A percentile compares a stretch with the other conserved stretches of the same genome.
phyloP scores from a whole-genome alignment of 2,113 vertebrate genomes.

The Phasianus colchicus region DNA sequence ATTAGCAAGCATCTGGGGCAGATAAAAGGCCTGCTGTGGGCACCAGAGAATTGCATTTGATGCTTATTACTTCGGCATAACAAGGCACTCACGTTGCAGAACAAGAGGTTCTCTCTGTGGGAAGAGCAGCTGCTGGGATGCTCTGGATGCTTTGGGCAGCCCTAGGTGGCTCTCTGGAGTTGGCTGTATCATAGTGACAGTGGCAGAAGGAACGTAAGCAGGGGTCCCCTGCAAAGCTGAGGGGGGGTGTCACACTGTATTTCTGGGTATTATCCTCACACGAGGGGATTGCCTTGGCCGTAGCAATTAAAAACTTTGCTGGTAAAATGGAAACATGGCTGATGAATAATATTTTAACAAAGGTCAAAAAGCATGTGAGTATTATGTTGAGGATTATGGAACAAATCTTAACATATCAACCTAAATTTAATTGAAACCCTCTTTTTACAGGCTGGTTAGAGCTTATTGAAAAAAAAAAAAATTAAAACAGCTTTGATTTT shows the following conservation, averaged over 20 bases:
- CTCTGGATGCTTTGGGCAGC: neutral
- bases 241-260: neutral
- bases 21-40: neutral
- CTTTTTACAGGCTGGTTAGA: neutral
- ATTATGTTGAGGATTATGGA: neutral
- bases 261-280: neutral
- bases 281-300: neutral
- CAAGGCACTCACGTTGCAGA: rapidly evolving
- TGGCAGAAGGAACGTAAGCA: neutral
- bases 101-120: neutral
- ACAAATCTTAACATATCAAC: neutral
- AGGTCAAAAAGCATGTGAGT: neutral
- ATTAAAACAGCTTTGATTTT: neutral
- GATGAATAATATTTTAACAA: neutral
- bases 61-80: neutral
- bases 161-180: neutral
- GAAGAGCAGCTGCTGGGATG: neutral
- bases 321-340: neutral
- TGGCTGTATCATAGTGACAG: neutral
- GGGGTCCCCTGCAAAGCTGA: rapidly evolving
- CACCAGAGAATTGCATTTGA: neutral
- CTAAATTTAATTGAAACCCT: neutral
- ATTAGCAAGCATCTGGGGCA: neutral
- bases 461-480: neutral
- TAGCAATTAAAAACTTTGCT: neutral